Conservation (phyloP, 2,113 vertebrate species). For the Lophius piscatorius region DNA sequence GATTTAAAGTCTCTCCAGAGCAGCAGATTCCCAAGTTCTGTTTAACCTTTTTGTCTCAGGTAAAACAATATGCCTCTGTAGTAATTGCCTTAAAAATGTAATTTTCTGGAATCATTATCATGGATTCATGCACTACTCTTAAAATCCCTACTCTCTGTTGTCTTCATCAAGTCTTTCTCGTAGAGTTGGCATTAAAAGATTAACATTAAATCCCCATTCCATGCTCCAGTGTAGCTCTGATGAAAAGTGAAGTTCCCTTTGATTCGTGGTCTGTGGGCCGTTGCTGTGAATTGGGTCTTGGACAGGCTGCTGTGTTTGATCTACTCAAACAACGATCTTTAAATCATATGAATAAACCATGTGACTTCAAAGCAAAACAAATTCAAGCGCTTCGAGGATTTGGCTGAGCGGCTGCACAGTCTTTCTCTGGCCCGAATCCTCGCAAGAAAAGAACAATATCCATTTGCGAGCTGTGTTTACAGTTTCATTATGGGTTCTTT, state of each 20-base stretch:
- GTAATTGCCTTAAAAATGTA: no score
- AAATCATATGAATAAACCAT: slow-evolving; percentile 59
- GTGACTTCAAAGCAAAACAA: slow-evolving; percentile 58
- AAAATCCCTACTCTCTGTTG: neutral
- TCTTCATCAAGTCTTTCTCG: slow-evolving; percentile 26
- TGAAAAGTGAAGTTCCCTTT: slow-evolving; percentile 72
- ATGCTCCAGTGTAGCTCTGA: slow-evolving; percentile 35
- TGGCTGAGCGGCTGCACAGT: neutral
- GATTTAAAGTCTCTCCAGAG: no score
- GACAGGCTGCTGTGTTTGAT: slow-evolving; percentile 51
- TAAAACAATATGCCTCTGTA: no score
- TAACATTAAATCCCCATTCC: slow-evolving; percentile 70
- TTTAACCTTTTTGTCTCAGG: no score
- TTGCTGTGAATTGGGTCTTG: neutral
- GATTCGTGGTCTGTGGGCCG: slow-evolving; percentile 59
- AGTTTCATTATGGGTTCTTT: neutral
- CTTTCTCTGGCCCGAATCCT: neutral
- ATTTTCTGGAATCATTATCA: no score
- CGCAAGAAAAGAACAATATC: neutral
- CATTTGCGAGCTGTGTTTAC: neutral
- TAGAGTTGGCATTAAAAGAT: slow-evolving; percentile 73
- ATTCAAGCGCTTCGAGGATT: slow-evolving; percentile 16
- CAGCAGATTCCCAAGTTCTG: no score
- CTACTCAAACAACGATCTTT: slow-evolving; percentile 33
- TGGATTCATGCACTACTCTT: no score